These are phyloP conservation scores for Spinus olivaceus DNA, from an alignment of 2,797 vertebrate genomes.

Conservation along the genomic window DNA sequence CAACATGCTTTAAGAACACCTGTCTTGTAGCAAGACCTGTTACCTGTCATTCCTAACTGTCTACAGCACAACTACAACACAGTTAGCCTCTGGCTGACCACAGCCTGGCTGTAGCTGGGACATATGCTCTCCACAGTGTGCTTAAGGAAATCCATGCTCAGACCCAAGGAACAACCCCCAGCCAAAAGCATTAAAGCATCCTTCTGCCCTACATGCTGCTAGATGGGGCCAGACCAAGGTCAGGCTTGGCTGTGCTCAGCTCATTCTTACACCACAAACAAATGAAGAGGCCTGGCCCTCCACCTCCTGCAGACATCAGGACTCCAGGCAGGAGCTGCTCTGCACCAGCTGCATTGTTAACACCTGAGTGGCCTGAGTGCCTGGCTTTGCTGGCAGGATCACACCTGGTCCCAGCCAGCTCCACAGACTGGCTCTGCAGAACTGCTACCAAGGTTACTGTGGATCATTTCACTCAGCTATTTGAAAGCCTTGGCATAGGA, in stretches of 20 bases:
- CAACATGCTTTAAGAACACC: neutral
- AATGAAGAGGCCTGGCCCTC: neutral
- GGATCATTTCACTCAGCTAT: neutral
- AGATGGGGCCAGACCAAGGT: neutral
- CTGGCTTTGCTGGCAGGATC: neutral
- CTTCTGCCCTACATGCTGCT: neutral
- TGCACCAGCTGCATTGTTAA: neutral
- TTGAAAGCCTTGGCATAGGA: neutral
- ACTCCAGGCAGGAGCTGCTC: neutral
- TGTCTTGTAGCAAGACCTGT: neutral
- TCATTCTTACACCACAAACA: neutral
- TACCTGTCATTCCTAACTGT: neutral
- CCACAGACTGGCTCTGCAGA: neutral
- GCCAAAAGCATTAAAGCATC: neutral
- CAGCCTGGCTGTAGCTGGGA: neutral
- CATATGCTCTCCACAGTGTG: neutral
- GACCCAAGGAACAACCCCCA: neutral
- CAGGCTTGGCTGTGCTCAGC: neutral
- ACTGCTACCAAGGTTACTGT: neutral
- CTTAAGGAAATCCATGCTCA: neutral
- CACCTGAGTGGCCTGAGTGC: neutral
- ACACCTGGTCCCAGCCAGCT: neutral
- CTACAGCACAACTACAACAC: neutral
- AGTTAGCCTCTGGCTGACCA: neutral
- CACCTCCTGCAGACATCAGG: neutral